These are phyloP conservation scores for Eulemur macaco DNA, from an alignment of 2,113 vertebrate genomes.

Conservation along the genomic window DNA sequence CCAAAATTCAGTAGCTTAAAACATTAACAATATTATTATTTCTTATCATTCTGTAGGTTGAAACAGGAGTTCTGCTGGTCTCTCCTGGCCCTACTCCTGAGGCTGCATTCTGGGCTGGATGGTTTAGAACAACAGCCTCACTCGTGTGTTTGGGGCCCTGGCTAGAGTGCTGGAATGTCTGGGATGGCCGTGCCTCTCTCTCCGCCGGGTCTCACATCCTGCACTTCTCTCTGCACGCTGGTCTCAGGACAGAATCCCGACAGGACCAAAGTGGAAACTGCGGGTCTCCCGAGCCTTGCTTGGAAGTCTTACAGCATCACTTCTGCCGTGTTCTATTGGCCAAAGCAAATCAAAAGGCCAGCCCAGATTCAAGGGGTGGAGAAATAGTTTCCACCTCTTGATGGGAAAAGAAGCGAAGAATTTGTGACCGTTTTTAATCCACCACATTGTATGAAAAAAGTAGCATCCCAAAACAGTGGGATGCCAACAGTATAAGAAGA, in stretches of 20 bases:
- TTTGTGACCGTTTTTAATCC: neutral
- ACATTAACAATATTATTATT: neutral
- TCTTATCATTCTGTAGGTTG: neutral
- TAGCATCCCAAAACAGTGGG: neutral
- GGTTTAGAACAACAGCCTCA: neutral
- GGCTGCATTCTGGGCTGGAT: neutral
- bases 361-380: neutral
- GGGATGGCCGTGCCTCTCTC: no score
- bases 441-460: neutral
- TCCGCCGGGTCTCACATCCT: neutral
- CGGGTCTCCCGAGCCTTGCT: neutral
- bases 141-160: neutral
- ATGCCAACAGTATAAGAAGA: no score
- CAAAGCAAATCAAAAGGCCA: neutral
- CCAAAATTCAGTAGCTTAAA: neutral
- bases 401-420: neutral
- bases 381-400: neutral
- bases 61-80: neutral
- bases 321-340: neutral
- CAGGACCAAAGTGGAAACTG: neutral
- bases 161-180: neutral
- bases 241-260: neutral
- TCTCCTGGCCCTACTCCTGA: neutral
- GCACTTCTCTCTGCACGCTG: neutral
- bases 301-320: neutral